Evolutionary conservation across 2,113 vertebrate genomes (phyloP).

Genomic region (Pseudorhombus dupliciocellatus): DNA sequence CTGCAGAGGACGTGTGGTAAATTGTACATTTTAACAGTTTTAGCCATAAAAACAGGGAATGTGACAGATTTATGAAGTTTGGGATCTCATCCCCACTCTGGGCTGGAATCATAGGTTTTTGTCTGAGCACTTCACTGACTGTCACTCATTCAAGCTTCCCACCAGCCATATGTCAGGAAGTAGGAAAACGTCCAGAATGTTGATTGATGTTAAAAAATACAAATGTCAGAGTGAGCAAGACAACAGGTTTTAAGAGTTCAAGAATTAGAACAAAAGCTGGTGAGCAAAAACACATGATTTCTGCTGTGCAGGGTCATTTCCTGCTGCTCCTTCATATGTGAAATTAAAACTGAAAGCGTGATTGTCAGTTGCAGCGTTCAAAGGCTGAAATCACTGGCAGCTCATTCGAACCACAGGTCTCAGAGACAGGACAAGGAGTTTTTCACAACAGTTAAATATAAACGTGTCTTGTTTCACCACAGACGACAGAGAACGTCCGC

Average conservation of each 20-base stretch:
- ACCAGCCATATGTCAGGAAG: too few species aligned
- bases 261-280: too few species aligned
- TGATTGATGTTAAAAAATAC: too few species aligned
- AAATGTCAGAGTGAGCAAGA: too few species aligned
- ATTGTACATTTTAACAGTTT: neutral
- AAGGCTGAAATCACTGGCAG: neutral
- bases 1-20: neutral
- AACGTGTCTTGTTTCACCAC: constrained; percentile 55
- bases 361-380: neutral
- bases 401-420: neutral
- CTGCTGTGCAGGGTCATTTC: too few species aligned
- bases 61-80: neutral
- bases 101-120: neutral
- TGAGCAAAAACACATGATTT: too few species aligned
- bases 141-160: neutral
- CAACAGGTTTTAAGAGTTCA: too few species aligned
- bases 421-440: too few species aligned
- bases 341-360: too few species aligned
- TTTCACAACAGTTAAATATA: constrained; percentile 78
- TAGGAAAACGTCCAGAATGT: too few species aligned
- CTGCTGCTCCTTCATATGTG: too few species aligned
- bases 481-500: constrained; percentile 40
- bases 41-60: neutral
- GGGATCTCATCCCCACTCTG: neutral
- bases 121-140: neutral